Percentiles rank a stretch among this genome's conserved stretches.
Evolutionary conservation across 2,888 invertebrate species (phyloP).

Genomic region (Phlogophora meticulosa): DNA sequence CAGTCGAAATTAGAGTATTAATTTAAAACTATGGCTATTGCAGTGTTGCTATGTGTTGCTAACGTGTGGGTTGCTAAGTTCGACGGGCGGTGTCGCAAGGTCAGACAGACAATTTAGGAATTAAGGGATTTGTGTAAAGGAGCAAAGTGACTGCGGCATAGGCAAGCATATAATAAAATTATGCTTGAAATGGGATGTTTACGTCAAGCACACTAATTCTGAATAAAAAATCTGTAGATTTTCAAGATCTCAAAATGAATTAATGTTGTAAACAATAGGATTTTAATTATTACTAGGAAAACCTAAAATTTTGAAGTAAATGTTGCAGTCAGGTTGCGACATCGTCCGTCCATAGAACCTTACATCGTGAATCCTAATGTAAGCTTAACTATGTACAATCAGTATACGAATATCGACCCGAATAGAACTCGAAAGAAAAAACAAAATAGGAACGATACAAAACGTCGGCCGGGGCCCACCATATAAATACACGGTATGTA

Average conservation of each 20-base stretch:
- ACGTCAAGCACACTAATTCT: not conserved
- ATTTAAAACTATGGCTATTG: conserved; percentile 82
- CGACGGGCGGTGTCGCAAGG: conserved; percentile 64
- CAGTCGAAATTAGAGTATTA: conserved; percentile 65
- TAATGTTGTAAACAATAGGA: not conserved
- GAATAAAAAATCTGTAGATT: not conserved
- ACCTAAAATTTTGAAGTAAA: not conserved
- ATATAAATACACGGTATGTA: conserved; percentile 90
- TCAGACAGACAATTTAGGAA: not conserved
- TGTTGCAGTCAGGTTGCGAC: conserved; percentile 56
- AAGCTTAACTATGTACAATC: conserved; percentile 90
- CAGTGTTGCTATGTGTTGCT: conserved; percentile 75
- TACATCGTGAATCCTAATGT: conserved; percentile 79
- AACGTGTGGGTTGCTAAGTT: conserved; percentile 74
- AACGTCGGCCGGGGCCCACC: conserved; percentile 81
- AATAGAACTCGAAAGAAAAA: conserved; percentile 89
- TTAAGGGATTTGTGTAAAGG: not conserved
- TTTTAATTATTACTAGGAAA: too few species aligned
- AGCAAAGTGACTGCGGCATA: conserved; percentile 16
- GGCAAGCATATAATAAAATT: not conserved
- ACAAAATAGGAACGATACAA: conserved; percentile 91
- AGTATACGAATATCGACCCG: conserved; percentile 89
- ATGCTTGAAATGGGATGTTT: too few species aligned
- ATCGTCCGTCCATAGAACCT: conserved; percentile 66
- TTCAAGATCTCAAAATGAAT: too few species aligned